Conservation (phyloP, 2,888 invertebrate species). For the Dolichomitus sp. region DNA sequence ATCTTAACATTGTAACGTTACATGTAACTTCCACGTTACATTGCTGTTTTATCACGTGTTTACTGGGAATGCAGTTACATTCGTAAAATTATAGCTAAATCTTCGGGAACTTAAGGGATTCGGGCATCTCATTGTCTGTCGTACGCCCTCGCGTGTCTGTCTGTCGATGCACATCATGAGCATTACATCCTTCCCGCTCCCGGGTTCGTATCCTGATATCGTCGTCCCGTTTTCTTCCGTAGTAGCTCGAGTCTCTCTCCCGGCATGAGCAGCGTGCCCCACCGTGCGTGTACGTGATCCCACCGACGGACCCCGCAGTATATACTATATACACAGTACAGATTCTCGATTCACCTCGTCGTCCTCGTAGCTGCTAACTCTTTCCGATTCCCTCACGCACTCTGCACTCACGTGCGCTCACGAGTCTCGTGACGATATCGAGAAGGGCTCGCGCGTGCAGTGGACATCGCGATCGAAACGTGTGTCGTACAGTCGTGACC, state of each 20-base stretch:
- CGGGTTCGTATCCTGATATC: constrained; percentile 24
- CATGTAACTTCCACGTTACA: too few species aligned
- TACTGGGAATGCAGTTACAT: too few species aligned
- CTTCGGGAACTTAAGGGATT: too few species aligned
- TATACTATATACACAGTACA: constrained; percentile 40
- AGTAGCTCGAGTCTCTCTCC: constrained; percentile 6
- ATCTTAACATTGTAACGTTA: too few species aligned
- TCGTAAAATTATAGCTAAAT: too few species aligned
- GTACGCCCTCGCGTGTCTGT: constrained; percentile 12
- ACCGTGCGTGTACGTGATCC: constrained; percentile 21
- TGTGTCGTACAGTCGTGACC: neutral
- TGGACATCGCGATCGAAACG: neutral
- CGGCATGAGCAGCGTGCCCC: constrained; percentile 19
- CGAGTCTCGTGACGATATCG: constrained; percentile 62
- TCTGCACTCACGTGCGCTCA: constrained; percentile 64
- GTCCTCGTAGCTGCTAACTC: constrained; percentile 54
- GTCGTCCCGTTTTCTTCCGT: constrained; percentile 26
- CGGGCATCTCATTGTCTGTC: too few species aligned
- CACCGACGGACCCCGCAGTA: constrained; percentile 25
- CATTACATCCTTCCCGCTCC: constrained; percentile 1
- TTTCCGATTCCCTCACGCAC: constrained; percentile 50
- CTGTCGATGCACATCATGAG: constrained; percentile 10
- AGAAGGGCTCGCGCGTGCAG: constrained; percentile 23
- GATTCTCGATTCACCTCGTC: constrained; percentile 60
- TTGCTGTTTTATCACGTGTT: too few species aligned